Evolutionary conservation across 2,113 vertebrate genomes (phyloP).

Genomic region (Gobius niger): DNA sequence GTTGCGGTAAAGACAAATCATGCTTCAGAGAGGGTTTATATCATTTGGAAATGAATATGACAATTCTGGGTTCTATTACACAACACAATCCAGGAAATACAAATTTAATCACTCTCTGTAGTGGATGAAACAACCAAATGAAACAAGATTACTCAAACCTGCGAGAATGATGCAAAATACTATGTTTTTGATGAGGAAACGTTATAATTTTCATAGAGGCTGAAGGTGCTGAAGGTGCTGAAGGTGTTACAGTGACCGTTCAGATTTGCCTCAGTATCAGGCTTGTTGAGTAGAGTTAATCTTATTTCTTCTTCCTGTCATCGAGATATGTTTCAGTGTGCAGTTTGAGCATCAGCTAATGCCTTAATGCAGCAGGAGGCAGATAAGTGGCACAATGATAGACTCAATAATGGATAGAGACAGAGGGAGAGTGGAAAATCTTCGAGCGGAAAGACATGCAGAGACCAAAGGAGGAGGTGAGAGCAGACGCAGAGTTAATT

Average conservation of each 20-base stretch:
- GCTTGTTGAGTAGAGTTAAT: neutral
- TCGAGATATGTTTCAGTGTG: neutral
- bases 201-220: too few species aligned
- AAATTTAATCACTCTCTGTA: too few species aligned
- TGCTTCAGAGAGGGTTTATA: too few species aligned
- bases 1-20: too few species aligned
- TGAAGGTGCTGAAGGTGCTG: neutral
- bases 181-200: neutral
- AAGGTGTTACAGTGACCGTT: neutral
- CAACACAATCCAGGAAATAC: too few species aligned
- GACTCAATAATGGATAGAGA: neutral
- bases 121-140: too few species aligned
- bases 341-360: neutral
- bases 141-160: too few species aligned
- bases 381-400: neutral
- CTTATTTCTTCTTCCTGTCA: conserved; percentile 7
- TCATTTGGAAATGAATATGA: too few species aligned
- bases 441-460: neutral
- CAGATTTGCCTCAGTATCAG: neutral
- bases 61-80: too few species aligned
- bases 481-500: neutral
- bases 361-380: neutral
- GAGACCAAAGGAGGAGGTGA: neutral
- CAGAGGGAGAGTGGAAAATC: neutral
- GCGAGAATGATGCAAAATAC: neutral